These are phyloP conservation scores for Hydrotaea cyrtoneurina DNA, from an alignment of 2,888 invertebrate genomes.

Conservation along the genomic window DNA sequence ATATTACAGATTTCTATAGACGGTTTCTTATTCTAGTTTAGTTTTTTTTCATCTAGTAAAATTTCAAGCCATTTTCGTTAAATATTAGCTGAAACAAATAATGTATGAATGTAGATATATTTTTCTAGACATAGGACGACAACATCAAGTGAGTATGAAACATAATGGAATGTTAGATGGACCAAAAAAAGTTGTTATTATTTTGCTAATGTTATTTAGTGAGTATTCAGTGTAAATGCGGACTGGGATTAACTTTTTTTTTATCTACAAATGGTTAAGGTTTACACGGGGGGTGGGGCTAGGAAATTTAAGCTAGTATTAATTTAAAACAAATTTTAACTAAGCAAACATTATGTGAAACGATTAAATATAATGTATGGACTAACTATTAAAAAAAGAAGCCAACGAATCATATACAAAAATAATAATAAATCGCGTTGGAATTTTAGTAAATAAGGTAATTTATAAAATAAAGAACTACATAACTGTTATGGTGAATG, in stretches of 20 bases:
- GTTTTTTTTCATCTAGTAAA: background rate
- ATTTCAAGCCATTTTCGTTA: constrained; percentile 30
- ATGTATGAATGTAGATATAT: background rate
- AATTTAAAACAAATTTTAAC: background rate
- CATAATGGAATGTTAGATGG: constrained; percentile 28
- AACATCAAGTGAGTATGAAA: constrained; percentile 1
- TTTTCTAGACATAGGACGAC: constrained; percentile 5
- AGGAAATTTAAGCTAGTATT: background rate
- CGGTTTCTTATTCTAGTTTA: no score
- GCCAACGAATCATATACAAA: no score
- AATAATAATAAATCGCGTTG: no score
- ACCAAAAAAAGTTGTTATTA: background rate
- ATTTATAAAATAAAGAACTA: no score
- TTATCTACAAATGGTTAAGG: background rate
- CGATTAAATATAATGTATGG: no score
- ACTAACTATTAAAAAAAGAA: no score
- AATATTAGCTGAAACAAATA: background rate
- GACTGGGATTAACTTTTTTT: background rate
- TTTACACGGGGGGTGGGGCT: background rate
- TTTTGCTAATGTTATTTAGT: background rate
- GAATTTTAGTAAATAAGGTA: no score
- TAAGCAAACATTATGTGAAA: background rate
- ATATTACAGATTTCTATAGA: background rate
- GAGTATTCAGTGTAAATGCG: background rate
- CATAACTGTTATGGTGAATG: no score